These are phyloP conservation scores for Drosophila neutralis DNA, from an alignment of 2,888 invertebrate genomes.

Conservation along the genomic window DNA sequence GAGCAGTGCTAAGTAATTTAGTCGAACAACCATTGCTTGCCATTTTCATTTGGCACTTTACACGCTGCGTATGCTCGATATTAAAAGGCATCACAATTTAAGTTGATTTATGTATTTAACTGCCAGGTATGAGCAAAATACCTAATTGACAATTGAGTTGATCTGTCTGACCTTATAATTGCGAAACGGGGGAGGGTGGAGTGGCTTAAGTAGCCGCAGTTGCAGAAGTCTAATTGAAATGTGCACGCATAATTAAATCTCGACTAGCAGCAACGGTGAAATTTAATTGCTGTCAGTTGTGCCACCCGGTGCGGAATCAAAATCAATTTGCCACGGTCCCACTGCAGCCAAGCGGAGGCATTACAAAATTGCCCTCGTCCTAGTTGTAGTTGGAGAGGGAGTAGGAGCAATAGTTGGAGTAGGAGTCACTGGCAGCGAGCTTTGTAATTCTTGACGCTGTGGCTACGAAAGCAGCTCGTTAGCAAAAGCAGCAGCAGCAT, in stretches of 20 bases:
- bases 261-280: slow-evolving; percentile 36
- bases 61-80: slow-evolving; percentile 52
- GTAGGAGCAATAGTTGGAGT: background rate
- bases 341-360: slow-evolving; percentile 23
- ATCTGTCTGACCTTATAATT: slow-evolving; percentile 44
- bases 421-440: slow-evolving; percentile 17
- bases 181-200: background rate
- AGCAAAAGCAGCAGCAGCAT: slow-evolving; percentile 26
- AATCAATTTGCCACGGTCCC: slow-evolving; percentile 55
- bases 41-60: slow-evolving; percentile 26
- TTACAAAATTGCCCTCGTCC: slow-evolving; percentile 57
- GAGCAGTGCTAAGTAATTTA: slow-evolving; percentile 30
- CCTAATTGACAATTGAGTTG: slow-evolving; percentile 47
- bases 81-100: slow-evolving; percentile 59
- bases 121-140: slow-evolving; percentile 24
- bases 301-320: slow-evolving; percentile 33
- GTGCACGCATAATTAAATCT: slow-evolving; percentile 73
- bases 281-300: slow-evolving; percentile 59
- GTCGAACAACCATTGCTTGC: slow-evolving; percentile 2
- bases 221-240: slow-evolving; percentile 60
- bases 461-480: slow-evolving; percentile 69
- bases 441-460: slow-evolving; percentile 73
- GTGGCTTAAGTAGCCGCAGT: slow-evolving; percentile 20
- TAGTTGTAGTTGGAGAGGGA: background rate
- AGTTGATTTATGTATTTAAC: slow-evolving; percentile 65